These are phyloP conservation scores for Mormyrus iriodes DNA, from an alignment of 2,113 vertebrate species.

Conservation along the genomic window DNA sequence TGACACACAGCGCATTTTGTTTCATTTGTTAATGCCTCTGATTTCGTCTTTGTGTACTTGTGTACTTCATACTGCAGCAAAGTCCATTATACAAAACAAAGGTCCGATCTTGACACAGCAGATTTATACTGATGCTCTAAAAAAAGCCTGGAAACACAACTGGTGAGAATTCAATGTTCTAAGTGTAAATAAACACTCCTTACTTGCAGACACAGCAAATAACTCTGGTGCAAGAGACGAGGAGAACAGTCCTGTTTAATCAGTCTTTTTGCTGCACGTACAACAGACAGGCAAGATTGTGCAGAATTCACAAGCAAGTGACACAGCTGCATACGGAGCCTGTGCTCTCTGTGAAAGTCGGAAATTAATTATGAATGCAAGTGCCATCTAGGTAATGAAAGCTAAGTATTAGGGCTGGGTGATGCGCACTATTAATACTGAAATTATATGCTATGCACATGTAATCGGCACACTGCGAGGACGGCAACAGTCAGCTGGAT, in stretches of 20 bases:
- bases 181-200: neutral
- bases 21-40: neutral
- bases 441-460: neutral
- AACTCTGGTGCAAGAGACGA: too few relatives aligned
- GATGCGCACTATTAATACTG: neutral
- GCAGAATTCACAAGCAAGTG: neutral
- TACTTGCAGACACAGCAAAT: neutral
- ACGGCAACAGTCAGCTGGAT: neutral
- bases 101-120: neutral
- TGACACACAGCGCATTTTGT: neutral
- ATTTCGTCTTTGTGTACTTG: neutral
- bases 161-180: neutral
- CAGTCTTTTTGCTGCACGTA: neutral
- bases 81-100: neutral
- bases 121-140: neutral
- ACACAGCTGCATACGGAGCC: neutral
- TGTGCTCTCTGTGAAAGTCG: neutral
- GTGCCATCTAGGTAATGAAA: neutral
- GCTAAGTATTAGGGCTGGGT: neutral
- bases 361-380: neutral
- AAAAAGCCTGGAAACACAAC: neutral
- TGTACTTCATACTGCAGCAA: neutral
- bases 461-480: neutral
- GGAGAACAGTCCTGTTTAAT: too few relatives aligned
- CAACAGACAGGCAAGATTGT: neutral